Percentiles rank a stretch among this genome's conserved stretches.
Evolutionary conservation across 2,888 invertebrate species (phyloP).

Genomic region (Xestia xanthographa): DNA sequence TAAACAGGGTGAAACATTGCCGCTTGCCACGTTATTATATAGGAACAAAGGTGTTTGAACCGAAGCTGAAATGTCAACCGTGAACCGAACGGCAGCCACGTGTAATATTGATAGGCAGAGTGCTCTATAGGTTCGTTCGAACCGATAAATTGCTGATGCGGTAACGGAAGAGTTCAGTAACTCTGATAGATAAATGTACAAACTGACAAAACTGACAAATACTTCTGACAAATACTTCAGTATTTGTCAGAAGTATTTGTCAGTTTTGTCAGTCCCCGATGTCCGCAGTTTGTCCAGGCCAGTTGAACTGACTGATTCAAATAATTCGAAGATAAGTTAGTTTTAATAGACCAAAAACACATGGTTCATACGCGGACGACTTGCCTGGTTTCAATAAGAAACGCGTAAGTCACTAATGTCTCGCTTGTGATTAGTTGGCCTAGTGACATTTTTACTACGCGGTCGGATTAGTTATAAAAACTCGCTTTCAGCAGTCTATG

Average conservation of each 20-base stretch:
- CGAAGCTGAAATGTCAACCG: conserved; percentile 45
- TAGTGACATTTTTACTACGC: background rate
- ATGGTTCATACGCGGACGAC: background rate
- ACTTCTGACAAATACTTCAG: too few species aligned
- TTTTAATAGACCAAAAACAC: background rate
- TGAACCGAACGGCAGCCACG: conserved; percentile 16
- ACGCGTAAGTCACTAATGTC: background rate
- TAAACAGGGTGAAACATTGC: conserved; percentile 44
- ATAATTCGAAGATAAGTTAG: background rate
- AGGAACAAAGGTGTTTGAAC: conserved; percentile 20
- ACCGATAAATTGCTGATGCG: background rate
- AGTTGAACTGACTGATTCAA: background rate
- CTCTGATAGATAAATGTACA: background rate
- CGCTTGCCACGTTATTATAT: background rate
- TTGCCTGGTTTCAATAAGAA: background rate
- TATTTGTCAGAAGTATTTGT: too few species aligned
- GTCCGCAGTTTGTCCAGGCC: background rate
- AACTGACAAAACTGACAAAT: too few species aligned
- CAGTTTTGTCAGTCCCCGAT: background rate
- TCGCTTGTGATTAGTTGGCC: background rate
- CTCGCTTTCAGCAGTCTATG: background rate
- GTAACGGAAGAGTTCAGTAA: background rate
- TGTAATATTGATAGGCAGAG: conserved; percentile 1
- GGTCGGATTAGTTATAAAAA: background rate
- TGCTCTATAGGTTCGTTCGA: background rate